phyloP scores from a whole-genome alignment of 2,888 invertebrate species.

The Orthosia gracilis region DNA sequence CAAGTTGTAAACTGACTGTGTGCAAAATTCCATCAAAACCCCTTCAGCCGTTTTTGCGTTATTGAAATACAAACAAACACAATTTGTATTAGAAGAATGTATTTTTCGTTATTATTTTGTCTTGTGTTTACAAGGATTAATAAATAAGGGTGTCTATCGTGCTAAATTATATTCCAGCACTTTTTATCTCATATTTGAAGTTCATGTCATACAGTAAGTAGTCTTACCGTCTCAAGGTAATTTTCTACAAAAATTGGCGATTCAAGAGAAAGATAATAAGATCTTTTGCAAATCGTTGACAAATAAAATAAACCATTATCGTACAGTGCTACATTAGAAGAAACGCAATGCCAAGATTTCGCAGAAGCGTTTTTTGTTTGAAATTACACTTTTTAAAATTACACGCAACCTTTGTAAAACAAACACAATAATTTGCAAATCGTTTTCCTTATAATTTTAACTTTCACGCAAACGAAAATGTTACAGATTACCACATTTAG shows the following conservation, averaged over 20 bases:
- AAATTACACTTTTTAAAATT: constrained; percentile 29
- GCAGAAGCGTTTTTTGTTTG: constrained; percentile 7
- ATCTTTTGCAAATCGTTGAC: neutral
- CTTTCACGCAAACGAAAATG: constrained; percentile 11
- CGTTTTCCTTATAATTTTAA: constrained; percentile 4
- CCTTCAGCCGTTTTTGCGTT: too few relatives aligned
- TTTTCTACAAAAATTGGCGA: neutral
- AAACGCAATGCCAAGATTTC: constrained; percentile 10
- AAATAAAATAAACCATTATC: neutral
- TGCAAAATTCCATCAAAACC: too few relatives aligned
- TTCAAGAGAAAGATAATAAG: neutral
- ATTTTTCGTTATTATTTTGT: too few relatives aligned
- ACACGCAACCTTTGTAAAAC: constrained; percentile 10
- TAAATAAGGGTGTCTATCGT: too few relatives aligned
- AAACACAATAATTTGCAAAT: constrained; percentile 5
- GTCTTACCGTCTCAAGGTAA: neutral
- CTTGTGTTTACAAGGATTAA: too few relatives aligned
- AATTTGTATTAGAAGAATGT: too few relatives aligned
- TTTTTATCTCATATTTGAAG: neutral
- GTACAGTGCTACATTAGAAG: neutral
- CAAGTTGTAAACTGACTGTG: too few relatives aligned
- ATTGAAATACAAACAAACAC: too few relatives aligned
- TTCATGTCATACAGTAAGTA: neutral
- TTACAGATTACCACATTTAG: neutral
- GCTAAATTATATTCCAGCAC: too few relatives aligned